Conservation (phyloP, 2,888 invertebrate species). For the Acleris cristana region DNA sequence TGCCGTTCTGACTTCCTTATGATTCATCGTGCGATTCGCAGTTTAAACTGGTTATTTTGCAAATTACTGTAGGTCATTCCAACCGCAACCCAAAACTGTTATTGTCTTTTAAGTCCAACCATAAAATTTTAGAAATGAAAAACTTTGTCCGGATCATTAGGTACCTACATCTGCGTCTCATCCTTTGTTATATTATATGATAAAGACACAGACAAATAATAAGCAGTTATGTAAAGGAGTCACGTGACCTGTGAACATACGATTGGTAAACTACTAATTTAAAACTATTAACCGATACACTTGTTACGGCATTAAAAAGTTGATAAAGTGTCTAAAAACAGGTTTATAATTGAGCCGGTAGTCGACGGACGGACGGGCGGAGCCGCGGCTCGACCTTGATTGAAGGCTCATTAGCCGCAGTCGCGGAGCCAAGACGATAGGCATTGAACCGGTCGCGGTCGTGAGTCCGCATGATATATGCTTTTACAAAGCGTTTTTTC, state of each 20-base stretch:
- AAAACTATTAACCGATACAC: slow-evolving; percentile 9
- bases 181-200: too few species aligned
- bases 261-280: slow-evolving; percentile 22
- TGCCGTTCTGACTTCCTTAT: slow-evolving; percentile 23
- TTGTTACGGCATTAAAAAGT: slow-evolving; percentile 32
- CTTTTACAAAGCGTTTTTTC: slow-evolving; percentile 70
- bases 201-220: slow-evolving; percentile 16
- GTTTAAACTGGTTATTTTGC: slow-evolving; percentile 15
- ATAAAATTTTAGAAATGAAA: neutral
- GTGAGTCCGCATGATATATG: slow-evolving; percentile 81
- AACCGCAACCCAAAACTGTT: neutral
- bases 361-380: slow-evolving; percentile 48
- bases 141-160: neutral
- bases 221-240: slow-evolving; percentile 18
- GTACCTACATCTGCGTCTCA: neutral
- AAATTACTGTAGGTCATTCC: slow-evolving; percentile 12
- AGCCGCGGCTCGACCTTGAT: slow-evolving; percentile 72
- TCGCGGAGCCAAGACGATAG: slow-evolving; percentile 60
- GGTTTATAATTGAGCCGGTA: slow-evolving; percentile 59
- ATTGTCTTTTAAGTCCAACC: neutral
- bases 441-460: slow-evolving; percentile 69
- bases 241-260: slow-evolving; percentile 24
- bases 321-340: slow-evolving; percentile 44
- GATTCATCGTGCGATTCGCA: slow-evolving; percentile 25
- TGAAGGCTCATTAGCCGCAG: slow-evolving; percentile 77